A percentile compares a stretch with the other conserved stretches of the same genome.
Evolutionary conservation across 1,140 invertebrate species (phyloP).

Genomic region (Cyclina sinensis): DNA sequence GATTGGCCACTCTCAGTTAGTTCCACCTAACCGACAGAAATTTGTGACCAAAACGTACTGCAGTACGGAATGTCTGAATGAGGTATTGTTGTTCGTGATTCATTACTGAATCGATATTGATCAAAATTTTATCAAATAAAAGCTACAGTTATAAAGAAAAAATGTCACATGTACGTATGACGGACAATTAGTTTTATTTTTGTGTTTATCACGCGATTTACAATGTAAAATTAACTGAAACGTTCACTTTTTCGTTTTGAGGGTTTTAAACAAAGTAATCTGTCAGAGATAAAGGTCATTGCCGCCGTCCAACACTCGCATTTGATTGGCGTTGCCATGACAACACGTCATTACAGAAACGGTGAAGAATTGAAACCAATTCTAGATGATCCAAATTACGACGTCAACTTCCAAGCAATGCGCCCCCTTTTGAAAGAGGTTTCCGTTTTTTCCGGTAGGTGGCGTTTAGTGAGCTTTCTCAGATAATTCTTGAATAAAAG

Average conservation of each 20-base stretch:
- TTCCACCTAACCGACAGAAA: not conserved
- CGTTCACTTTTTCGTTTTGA: too few relatives aligned
- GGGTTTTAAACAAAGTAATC: conserved; percentile 20
- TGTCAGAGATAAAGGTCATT: conserved; percentile 69
- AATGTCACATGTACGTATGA: too few relatives aligned
- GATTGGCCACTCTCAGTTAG: not conserved
- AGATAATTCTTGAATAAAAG: too few relatives aligned
- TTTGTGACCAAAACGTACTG: conserved; percentile 14
- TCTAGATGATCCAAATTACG: conserved; percentile 70
- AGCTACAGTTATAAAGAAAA: too few relatives aligned
- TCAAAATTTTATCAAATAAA: too few relatives aligned
- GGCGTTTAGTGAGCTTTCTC: too few relatives aligned
- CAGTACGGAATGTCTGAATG: not conserved
- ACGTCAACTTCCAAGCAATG: conserved; percentile 75
- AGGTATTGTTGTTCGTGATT: too few relatives aligned
- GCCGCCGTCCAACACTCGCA: conserved; percentile 71
- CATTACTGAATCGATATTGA: too few relatives aligned
- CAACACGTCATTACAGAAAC: conserved; percentile 71
- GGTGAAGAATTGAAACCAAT: conserved; percentile 71
- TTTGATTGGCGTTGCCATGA: conserved; percentile 68
- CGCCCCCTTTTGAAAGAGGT: conserved; percentile 64
- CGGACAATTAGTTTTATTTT: too few relatives aligned
- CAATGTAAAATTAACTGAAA: too few relatives aligned
- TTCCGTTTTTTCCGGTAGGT: conserved; percentile 67
- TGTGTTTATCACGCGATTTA: too few relatives aligned